phyloP scores from a whole-genome alignment of 1,140 invertebrate species.

The Physella acuta region DNA sequence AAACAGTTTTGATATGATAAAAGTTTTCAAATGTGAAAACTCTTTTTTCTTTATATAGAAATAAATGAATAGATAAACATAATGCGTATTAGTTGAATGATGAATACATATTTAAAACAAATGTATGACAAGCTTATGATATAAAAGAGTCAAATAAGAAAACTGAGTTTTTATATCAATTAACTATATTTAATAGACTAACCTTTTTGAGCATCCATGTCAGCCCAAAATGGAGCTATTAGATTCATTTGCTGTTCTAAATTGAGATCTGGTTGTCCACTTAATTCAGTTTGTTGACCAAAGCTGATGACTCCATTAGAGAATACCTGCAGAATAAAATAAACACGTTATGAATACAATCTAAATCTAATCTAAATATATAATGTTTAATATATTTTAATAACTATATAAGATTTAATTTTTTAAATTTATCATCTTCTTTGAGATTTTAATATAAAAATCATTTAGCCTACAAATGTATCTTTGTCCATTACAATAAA shows the following conservation, averaged over 20 bases:
- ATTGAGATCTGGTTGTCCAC: neutral
- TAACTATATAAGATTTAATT: neutral
- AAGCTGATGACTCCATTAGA: slow-evolving; percentile 5
- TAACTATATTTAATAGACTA: neutral
- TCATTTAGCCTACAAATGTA: too few species aligned
- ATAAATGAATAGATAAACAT: too few species aligned
- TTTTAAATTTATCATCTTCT: too few species aligned
- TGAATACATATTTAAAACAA: too few species aligned
- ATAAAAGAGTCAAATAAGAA: neutral
- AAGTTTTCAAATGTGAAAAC: too few species aligned
- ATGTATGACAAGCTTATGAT: neutral
- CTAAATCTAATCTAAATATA: neutral
- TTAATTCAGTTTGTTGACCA: neutral
- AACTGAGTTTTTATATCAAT: neutral
- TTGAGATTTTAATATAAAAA: too few species aligned
- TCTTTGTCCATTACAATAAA: neutral
- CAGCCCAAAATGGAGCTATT: slow-evolving; percentile 1
- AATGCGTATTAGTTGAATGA: too few species aligned
- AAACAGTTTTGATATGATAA: too few species aligned
- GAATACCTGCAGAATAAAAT: neutral
- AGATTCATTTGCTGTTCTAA: neutral
- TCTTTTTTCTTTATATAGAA: too few species aligned
- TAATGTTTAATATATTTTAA: neutral
- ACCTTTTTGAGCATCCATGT: slow-evolving; percentile 1
- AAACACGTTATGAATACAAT: neutral